phyloP scores from a whole-genome alignment of 2,888 invertebrate genomes.

The Neoaliturus tenellus region DNA sequence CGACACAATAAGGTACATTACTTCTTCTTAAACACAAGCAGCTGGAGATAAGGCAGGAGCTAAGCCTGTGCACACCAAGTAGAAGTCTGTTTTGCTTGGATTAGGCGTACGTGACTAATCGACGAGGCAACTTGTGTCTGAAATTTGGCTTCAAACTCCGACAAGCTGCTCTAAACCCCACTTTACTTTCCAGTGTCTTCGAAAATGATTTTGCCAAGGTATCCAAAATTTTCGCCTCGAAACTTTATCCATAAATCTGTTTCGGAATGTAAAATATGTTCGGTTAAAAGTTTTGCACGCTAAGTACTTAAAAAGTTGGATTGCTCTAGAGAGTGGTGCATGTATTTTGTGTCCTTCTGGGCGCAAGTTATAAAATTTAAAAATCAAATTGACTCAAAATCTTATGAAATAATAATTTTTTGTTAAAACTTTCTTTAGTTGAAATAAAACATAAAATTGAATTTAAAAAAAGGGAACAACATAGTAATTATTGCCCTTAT shows the following conservation, averaged over 20 bases:
- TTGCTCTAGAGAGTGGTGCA: no score
- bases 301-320: no score
- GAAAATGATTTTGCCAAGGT: neutral
- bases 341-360: no score
- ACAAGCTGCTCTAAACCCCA: slow-evolving; percentile 14
- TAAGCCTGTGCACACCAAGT: slow-evolving; percentile 39
- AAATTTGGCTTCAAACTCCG: slow-evolving; percentile 5
- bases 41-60: slow-evolving; percentile 40
- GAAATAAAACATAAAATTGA: no score
- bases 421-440: no score
- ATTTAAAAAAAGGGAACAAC: no score
- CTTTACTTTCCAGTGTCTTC: neutral
- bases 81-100: slow-evolving; percentile 42
- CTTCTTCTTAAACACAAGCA: neutral
- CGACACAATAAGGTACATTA: no score
- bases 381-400: no score
- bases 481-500: no score
- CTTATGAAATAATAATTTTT: no score
- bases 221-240: neutral
- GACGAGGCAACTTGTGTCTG: slow-evolving; percentile 1
- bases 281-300: no score
- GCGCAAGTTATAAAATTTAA: no score
- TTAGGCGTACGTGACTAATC: slow-evolving; percentile 44
- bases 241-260: neutral
- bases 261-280: neutral